phyloP scores from a whole-genome alignment of 2,888 invertebrate species.

The Andrena marginata region DNA sequence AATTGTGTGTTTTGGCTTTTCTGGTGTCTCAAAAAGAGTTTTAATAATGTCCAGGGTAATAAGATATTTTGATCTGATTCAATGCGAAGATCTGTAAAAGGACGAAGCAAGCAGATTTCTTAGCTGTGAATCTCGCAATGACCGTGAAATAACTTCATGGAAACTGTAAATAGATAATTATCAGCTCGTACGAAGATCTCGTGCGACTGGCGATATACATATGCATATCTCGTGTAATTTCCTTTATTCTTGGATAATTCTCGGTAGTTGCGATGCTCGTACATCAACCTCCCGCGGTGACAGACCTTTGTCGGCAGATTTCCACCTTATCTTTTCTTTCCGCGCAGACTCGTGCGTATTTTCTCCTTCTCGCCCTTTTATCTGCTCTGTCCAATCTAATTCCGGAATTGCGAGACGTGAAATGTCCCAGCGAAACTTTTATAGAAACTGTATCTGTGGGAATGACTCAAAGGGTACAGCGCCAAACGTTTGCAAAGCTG shows the following conservation, averaged over 20 bases:
- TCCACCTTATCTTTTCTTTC: slow-evolving; percentile 9
- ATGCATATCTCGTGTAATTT: neutral
- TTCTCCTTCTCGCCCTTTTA: neutral
- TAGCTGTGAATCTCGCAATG: neutral
- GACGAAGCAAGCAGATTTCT: neutral
- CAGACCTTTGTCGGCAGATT: slow-evolving; percentile 17
- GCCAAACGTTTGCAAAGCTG: neutral
- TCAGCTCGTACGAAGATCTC: neutral
- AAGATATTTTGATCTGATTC: too few relatives aligned
- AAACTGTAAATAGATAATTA: slow-evolving; percentile 15
- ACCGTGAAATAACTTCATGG: neutral
- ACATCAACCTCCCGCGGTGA: neutral
- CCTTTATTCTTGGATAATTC: neutral
- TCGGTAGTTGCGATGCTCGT: neutral
- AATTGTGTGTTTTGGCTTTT: neutral
- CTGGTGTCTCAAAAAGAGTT: too few relatives aligned
- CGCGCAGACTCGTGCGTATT: neutral
- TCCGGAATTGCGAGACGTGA: neutral
- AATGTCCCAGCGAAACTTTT: slow-evolving; percentile 10
- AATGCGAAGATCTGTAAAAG: too few relatives aligned
- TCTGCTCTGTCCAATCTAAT: slow-evolving; percentile 2
- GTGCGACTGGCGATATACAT: neutral
- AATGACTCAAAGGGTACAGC: neutral
- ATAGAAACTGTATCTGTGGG: neutral
- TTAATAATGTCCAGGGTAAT: too few relatives aligned